Evolutionary conservation across 2,113 vertebrate genomes (phyloP), one percentile per base, ranked within the genome.

Genomic region (Nesoenas mayeri): DNA sequence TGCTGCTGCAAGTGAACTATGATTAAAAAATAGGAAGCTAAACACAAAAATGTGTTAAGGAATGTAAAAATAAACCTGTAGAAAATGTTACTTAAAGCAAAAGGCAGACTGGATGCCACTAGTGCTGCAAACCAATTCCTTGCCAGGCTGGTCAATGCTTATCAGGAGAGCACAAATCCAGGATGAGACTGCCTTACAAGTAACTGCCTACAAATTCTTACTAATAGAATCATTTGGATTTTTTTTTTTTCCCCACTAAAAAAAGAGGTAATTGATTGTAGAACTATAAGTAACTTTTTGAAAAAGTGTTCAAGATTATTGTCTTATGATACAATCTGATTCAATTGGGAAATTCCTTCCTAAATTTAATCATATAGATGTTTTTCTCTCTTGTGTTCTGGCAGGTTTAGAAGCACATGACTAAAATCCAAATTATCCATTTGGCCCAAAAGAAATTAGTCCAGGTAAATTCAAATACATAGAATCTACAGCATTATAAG

Each of bases 21-120:
- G 78, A 92, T 85, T 96, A 96, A 93, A 95, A 95, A 94, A 77
- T 6, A 94, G 75, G 66, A 74, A 12, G 9, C 86, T 84, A 93
- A 89, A 92, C 70, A 91, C 20, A 88, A 92, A 89, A 83, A 79
- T 77, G 50, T 67, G 34, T 64, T 89, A 50, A 32, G 31, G 69
- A 77, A 94, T 87, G 54, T 61, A 79, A 90, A 94, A 66, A 89
- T 66, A 93, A 94, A 91, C 84, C 16, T 9, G 84, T 77, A 57
- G 11, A 65, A 78, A 79, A 73, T 54, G 36, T 64, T 60, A 92
- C 29, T 96, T 70, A 57, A 62, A 89, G 40, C 22, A 78, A 79
- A 86, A 70, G 22, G 31, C 20, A 40, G 17, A 31, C 69, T 87
- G n/a, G 36, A 65, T 86, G 69, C 21, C 11, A 42, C 26, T 69